Percentiles rank a stretch among this genome's conserved stretches.
Conservation (phyloP, 2,888 invertebrate species). For the Slavum lentiscoides region DNA sequence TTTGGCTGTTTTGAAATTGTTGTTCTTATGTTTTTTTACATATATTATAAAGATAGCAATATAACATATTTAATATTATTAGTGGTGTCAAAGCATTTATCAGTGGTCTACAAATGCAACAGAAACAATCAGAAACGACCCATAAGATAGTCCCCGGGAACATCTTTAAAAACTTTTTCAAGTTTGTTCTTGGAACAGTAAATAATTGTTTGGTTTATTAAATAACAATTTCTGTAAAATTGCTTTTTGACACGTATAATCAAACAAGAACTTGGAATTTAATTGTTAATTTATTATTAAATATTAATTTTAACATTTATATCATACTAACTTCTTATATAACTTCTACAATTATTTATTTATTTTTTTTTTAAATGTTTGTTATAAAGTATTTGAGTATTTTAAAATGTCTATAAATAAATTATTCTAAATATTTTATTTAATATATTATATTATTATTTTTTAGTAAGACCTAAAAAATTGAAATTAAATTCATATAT, state of each 20-base stretch:
- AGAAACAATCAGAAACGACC: constrained; percentile 51
- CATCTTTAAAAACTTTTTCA: constrained; percentile 96
- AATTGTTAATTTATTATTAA: background rate
- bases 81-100: constrained; percentile 53
- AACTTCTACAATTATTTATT: background rate
- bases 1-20: background rate
- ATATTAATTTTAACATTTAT: background rate
- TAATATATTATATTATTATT: too few relatives aligned
- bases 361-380: background rate
- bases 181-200: constrained; percentile 68
- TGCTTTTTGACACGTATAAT: constrained; percentile 27
- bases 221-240: constrained; percentile 37
- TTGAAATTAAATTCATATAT: too few relatives aligned
- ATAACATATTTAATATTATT: constrained; percentile 47
- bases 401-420: too few relatives aligned
- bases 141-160: constrained; percentile 68
- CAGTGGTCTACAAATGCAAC: constrained; percentile 53
- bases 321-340: background rate
- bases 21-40: background rate
- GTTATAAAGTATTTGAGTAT: too few relatives aligned
- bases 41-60: constrained; percentile 7
- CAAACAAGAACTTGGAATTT: background rate
- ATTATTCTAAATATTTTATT: too few relatives aligned
- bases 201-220: constrained; percentile 56
- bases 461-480: too few relatives aligned